These are phyloP conservation scores for Phaenicophaeus curvirostris DNA, from an alignment of 2,797 vertebrate species.

Conservation along the genomic window DNA sequence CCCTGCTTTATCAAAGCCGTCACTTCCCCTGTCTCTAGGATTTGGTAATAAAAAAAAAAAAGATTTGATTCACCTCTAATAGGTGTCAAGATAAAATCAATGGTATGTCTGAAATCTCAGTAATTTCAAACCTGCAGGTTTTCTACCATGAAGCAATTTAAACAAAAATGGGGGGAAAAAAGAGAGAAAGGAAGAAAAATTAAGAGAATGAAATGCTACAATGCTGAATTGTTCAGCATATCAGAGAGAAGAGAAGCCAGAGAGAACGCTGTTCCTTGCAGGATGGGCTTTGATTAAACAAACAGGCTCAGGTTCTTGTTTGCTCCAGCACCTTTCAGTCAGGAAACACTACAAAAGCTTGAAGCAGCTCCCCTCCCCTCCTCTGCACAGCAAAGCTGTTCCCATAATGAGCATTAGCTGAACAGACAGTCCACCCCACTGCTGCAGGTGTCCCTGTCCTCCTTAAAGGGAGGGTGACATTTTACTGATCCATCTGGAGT, in stretches of 20 bases:
- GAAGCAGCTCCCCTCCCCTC: not conserved
- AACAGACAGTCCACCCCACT: not conserved
- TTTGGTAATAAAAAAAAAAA: constrained; percentile 79
- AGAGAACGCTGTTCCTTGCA: not conserved
- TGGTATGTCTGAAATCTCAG: constrained; percentile 74
- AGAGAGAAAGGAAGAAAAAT: not conserved
- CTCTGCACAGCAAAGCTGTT: not conserved
- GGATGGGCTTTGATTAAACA: not conserved
- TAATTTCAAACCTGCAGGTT: constrained; percentile 47
- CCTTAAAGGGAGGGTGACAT: not conserved
- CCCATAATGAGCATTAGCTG: not conserved
- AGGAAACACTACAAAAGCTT: not conserved
- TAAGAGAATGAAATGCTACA: not conserved
- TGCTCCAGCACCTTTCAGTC: not conserved
- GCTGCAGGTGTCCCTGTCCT: not conserved
- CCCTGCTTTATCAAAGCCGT: constrained; percentile 79
- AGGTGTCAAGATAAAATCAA: constrained; percentile 85
- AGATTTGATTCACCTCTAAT: constrained; percentile 71
- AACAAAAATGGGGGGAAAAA: not conserved
- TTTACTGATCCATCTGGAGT: not conserved
- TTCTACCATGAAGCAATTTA: constrained; percentile 12
- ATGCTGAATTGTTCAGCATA: not conserved
- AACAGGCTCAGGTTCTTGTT: not conserved
- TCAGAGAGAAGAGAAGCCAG: not conserved
- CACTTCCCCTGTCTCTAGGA: constrained; percentile 77